phyloP scores from a whole-genome alignment of 2,797 vertebrate genomes.

The Malurus leucopterus region DNA sequence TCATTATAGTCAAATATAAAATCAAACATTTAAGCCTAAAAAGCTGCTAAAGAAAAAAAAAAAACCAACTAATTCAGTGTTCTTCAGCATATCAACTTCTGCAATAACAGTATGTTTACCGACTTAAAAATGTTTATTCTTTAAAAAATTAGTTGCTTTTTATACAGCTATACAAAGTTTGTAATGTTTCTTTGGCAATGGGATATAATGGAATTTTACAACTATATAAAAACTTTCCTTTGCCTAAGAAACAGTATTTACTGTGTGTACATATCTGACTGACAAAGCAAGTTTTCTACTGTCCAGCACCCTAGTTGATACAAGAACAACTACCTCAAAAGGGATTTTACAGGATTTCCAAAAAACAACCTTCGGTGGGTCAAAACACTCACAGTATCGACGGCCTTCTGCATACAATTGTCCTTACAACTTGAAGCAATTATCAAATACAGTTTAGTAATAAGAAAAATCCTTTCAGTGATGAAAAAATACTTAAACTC shows the following conservation, averaged over 20 bases:
- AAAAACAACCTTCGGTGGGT: conserved; percentile 79
- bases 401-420: conserved; percentile 78
- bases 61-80: conserved; percentile 53
- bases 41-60: conserved; percentile 60
- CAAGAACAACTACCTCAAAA: conserved; percentile 75
- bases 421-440: conserved; percentile 77
- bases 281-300: conserved; percentile 72
- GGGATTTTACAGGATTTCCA: conserved; percentile 75
- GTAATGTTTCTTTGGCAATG: conserved; percentile 82
- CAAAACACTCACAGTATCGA: conserved; percentile 86
- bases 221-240: conserved; percentile 81
- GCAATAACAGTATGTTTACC: conserved; percentile 73
- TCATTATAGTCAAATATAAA: conserved; percentile 67
- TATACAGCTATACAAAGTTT: conserved; percentile 82
- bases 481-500: conserved; percentile 90
- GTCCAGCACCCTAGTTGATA: conserved; percentile 74
- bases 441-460: conserved; percentile 83
- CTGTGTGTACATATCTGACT: conserved; percentile 75
- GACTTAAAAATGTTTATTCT: conserved; percentile 82
- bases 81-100: conserved; percentile 68
- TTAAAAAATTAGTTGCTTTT: conserved; percentile 83
- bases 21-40: conserved; percentile 67
- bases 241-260: conserved; percentile 81
- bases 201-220: conserved; percentile 77
- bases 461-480: conserved; percentile 80